Evolutionary conservation across 2,113 vertebrate species (phyloP).

Genomic region (Peucedramus taeniatus): DNA sequence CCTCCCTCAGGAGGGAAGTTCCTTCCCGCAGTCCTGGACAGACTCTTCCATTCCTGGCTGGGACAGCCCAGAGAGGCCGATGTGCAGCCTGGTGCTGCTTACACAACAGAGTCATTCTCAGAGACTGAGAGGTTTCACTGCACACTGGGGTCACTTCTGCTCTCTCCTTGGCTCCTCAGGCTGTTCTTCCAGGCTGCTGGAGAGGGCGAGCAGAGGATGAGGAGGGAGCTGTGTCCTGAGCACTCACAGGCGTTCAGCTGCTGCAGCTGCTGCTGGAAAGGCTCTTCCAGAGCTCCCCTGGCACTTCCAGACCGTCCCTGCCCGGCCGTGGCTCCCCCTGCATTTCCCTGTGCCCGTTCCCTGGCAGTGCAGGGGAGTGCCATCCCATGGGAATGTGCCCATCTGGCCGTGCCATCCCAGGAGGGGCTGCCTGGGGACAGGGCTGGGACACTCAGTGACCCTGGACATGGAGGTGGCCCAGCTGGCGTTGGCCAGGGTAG

Average conservation of each 20-base stretch:
- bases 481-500: rapidly evolving
- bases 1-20: background rate
- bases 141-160: rapidly evolving
- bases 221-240: background rate
- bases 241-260: rapidly evolving
- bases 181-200: background rate
- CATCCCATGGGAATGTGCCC: rapidly evolving
- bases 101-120: rapidly evolving
- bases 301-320: rapidly evolving
- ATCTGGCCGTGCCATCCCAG: background rate
- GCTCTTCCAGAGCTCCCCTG: background rate
- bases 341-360: rapidly evolving
- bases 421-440: rapidly evolving
- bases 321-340: background rate
- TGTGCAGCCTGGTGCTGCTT: background rate
- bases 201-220: background rate
- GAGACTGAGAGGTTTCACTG: background rate
- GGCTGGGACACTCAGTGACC: background rate
- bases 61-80: rapidly evolving
- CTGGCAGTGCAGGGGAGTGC: background rate
- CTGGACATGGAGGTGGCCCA: background rate
- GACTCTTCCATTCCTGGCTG: rapidly evolving
- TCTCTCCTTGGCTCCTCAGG: rapidly evolving
- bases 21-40: rapidly evolving
- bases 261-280: background rate